Base-by-base conservation (phyloP, 2,113 vertebrate species). In the Phoenicopterus ruber region DNA sequence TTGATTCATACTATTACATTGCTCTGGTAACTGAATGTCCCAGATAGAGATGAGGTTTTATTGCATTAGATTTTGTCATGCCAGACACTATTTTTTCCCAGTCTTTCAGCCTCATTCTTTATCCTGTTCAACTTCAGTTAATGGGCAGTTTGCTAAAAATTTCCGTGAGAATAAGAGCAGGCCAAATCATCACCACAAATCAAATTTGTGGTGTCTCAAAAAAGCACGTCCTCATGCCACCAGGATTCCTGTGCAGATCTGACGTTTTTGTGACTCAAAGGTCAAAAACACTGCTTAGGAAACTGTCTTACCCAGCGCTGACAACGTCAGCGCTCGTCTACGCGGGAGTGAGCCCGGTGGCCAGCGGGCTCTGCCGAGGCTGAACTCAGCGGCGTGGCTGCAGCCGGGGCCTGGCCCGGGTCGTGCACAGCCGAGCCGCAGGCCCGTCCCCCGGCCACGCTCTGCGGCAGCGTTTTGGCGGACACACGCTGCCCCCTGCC, bases 351-450 rank as follows among this genome's bases (percentile, higher is more conserved):
- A n/a, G 22, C 49, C 15, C 1, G 3, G 22, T 0, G 6, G 40
- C 20, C 49, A 22, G n/a, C 1, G 8, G 40, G 42, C 38, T 62
- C 32, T 5, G 20, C 32, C 1, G 7, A 0, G 11, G 8, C 76
- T 36, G 36, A 38, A 3, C 29, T 54, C 62, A 13, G 44, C 4
- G 50, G 1, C 1, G 13, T 6, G 7, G 8, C 54, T 26, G 31
- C 55, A 67, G 77, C 47, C 0, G 0, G n/a, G 28, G 8, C 19
- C 65, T 26, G 59, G 29, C 1, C 4, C 1, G 3, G 47, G 36
- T 12, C 2, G 0, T 0, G 1, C n/a, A 14, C 11, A 58, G 36
- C 9, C 0, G 1, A 42, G 32, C 52, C 0, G 0, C n/a, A 7
- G 32, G 32, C 13, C 42, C 1, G 1, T 17, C 34, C 19, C 13